Conservation (phyloP, 2,113 vertebrate genomes). For the Sprattus sprattus region DNA sequence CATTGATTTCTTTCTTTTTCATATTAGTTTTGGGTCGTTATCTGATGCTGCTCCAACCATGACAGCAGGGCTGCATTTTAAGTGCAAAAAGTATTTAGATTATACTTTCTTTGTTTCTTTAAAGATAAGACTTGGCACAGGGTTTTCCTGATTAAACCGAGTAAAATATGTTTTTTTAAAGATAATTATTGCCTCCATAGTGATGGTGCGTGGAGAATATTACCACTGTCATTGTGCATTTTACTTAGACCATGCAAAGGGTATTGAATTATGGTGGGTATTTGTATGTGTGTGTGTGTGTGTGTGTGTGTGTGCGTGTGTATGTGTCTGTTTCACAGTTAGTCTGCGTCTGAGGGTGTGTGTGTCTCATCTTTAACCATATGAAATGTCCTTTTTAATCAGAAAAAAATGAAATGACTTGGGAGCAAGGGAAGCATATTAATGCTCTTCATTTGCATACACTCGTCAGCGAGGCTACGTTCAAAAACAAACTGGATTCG, state of each 20-base stretch:
- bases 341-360: constrained; percentile 59
- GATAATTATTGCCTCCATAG: constrained; percentile 52
- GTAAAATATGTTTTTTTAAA: constrained; percentile 52
- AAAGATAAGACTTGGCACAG: constrained; percentile 43
- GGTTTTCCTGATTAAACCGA: constrained; percentile 43
- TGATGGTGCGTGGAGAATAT: constrained; percentile 52
- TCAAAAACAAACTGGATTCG: constrained; percentile 75
- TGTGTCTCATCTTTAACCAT: constrained; percentile 67
- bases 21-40: constrained; percentile 40
- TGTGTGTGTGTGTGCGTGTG: constrained; percentile 44
- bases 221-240: constrained; percentile 52
- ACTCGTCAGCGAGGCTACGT: constrained; percentile 75
- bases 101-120: constrained; percentile 49
- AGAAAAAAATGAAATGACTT: constrained; percentile 78
- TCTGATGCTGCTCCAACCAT: constrained; percentile 40
- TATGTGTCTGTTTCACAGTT: constrained; percentile 46
- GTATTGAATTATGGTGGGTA: constrained; percentile 64
- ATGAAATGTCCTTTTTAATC: constrained; percentile 79
- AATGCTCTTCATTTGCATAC: constrained; percentile 79
- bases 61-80: constrained; percentile 40
- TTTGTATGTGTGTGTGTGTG: constrained; percentile 23
- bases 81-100: constrained; percentile 49
- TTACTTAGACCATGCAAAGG: constrained; percentile 57
- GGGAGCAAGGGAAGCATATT: constrained; percentile 76
- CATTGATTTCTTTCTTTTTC: constrained; percentile 19